Conservation (phyloP, 2,888 invertebrate species). For the Lithophane ornitopus region DNA sequence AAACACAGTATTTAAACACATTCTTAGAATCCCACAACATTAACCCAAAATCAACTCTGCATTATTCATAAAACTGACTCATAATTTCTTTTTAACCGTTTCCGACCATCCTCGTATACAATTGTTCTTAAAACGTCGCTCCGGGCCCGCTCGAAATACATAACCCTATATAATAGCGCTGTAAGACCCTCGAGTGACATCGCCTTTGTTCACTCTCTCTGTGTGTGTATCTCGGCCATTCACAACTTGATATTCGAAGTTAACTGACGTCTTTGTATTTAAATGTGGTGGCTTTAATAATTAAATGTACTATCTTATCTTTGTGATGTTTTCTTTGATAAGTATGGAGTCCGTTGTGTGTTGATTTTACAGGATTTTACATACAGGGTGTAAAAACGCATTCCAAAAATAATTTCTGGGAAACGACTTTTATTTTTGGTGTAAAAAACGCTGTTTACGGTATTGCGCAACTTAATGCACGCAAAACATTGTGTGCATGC, state of each 20-base stretch:
- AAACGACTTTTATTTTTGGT: too few relatives aligned
- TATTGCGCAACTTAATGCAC: too few relatives aligned
- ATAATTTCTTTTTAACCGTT: conserved; percentile 54
- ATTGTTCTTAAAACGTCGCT: conserved; percentile 36
- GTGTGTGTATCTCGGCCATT: conserved; percentile 35
- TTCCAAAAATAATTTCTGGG: too few relatives aligned
- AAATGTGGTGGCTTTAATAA: conserved; percentile 26
- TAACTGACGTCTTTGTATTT: conserved; percentile 54
- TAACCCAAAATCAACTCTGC: background rate
- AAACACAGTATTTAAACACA: background rate
- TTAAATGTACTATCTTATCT: conserved; percentile 37
- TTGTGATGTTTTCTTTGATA: conserved; percentile 8
- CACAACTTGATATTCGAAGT: conserved; percentile 40
- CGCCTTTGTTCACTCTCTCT: conserved; percentile 34
- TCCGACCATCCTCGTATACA: conserved; percentile 32
- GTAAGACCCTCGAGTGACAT: conserved; percentile 39
- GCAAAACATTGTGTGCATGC: too few relatives aligned
- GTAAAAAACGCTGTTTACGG: too few relatives aligned
- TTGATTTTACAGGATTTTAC: background rate
- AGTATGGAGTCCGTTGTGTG: background rate
- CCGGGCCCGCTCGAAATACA: conserved; percentile 28
- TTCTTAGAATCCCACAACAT: background rate
- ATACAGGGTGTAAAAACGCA: background rate
- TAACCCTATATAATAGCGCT: conserved; percentile 23
- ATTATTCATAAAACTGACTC: conserved; percentile 25